Evolutionary conservation across 1,140 invertebrate species (phyloP), one percentile per base, ranked within the genome.

Genomic region (Sarcophaga bullata): DNA sequence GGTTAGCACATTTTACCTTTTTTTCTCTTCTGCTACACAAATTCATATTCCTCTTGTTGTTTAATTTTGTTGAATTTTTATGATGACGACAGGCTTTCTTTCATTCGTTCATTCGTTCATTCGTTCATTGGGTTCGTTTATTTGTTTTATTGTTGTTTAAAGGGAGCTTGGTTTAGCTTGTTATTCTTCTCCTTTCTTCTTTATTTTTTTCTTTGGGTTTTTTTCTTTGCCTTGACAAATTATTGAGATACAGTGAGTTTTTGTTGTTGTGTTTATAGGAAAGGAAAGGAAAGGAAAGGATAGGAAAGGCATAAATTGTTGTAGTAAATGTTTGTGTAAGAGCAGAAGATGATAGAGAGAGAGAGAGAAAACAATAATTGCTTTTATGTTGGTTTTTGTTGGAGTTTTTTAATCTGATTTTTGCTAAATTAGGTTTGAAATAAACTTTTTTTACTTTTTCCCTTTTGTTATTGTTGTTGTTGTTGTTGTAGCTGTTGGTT

Each of bases 381-480:
- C 62, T 68, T 68, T 68, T 68, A 68, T 68, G 62, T 68, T 58
- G 13, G 11, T 58, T 68, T 68, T 68, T 68, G 62, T 19, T 37
- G 25, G 62, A 68, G 62, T 68, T 68, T 58, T 37, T 58, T 68
- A 68, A 68, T 68, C 62, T 68, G 62, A 68, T 68, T 68, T 68
- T 68, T 68, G 62, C 62, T 68, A 68, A 68, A 68, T 68, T 68
- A 68, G 62, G 62, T 68, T 68, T 68, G 62, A 68, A 68, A 68
- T 68, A 68, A 68, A 68, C n/a, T 68, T 68, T 68, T 37, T 37
- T 4, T n/a, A n/a, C n/a, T n/a, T n/a, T 37, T 4, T 37, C 25
- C 25, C 4, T 37, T 37, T 37, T 37, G 1, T 4, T 4, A 1
- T 37, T 37, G 2, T 8, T 68, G 62, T 68, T 19, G n/a, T 17